Evolutionary conservation across 1,140 invertebrate species (phyloP).

Genomic region (Heliconius melpomene): DNA sequence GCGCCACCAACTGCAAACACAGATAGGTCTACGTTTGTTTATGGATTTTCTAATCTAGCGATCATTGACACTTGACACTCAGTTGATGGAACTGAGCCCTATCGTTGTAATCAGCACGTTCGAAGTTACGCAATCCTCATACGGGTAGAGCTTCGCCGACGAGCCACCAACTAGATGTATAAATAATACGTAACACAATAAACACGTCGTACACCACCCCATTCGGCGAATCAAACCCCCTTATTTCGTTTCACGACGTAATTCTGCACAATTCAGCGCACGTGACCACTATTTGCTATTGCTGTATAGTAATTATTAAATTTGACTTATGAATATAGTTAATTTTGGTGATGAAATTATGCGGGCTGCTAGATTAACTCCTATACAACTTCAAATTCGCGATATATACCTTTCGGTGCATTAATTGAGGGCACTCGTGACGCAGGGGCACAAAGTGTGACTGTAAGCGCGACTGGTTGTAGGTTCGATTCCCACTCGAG

Average conservation of each 20-base stretch:
- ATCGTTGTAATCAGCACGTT: conserved; percentile 33
- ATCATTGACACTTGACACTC: conserved; percentile 25
- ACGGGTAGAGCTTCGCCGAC: conserved; percentile 39
- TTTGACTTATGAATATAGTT: conserved; percentile 60
- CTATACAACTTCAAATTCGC: conserved; percentile 37
- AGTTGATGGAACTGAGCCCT: conserved; percentile 26
- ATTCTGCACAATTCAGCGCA: conserved; percentile 71
- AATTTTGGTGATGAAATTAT: conserved; percentile 69
- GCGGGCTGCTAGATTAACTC: conserved; percentile 63
- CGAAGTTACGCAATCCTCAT: conserved; percentile 41
- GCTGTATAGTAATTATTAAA: conserved; percentile 59
- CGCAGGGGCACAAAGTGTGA: too few relatives aligned
- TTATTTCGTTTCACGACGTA: conserved; percentile 57
- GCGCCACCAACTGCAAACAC: conserved; percentile 25
- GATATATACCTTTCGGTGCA: conserved; percentile 1
- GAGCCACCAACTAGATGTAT: conserved; percentile 40
- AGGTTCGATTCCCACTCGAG: too few relatives aligned
- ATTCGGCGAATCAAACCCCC: conserved; percentile 53
- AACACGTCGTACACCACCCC: conserved; percentile 68
- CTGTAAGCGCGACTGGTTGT: too few relatives aligned
- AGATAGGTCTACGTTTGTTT: conserved; percentile 29
- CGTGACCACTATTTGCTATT: conserved; percentile 75
- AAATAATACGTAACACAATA: conserved; percentile 67
- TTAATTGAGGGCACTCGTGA: too few relatives aligned
- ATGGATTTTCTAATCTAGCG: conserved; percentile 34